Evolutionary conservation across 2,888 invertebrate genomes (phyloP).

Genomic region (Polyommatus icarus): DNA sequence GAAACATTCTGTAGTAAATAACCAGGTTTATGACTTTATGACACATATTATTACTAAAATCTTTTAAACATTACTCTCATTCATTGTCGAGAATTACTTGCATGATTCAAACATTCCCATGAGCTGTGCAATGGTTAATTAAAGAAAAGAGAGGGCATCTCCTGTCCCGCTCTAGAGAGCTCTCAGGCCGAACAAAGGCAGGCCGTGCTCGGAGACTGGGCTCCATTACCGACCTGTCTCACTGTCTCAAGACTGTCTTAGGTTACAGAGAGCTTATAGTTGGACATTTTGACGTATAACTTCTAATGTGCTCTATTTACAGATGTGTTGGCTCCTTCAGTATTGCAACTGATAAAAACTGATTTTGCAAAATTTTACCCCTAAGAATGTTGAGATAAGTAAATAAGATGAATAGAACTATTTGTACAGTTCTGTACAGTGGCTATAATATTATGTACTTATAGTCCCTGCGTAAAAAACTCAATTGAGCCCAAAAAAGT

Average conservation of each 20-base stretch:
- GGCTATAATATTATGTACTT: no score
- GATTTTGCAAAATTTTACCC: no score
- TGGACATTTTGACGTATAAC: background rate
- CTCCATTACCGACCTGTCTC: background rate
- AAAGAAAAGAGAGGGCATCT: background rate
- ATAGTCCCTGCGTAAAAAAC: no score
- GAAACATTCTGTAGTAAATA: no score
- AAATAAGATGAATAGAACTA: no score
- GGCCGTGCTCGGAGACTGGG: background rate
- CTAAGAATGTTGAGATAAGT: no score
- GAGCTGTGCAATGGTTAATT: background rate
- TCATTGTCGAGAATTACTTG: background rate
- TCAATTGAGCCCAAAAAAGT: no score
- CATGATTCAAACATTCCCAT: background rate
- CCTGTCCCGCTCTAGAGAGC: slow-evolving; percentile 1
- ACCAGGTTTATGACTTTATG: background rate
- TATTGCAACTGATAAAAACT: no score
- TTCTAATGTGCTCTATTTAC: background rate
- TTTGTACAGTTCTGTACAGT: no score
- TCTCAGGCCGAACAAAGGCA: slow-evolving; percentile 6
- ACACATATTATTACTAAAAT: background rate
- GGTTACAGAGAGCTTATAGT: background rate
- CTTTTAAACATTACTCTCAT: background rate
- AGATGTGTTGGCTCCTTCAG: background rate
- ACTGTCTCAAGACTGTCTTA: background rate